phyloP scores from a whole-genome alignment of 2,797 vertebrate species.

The Tenualosa thibaudeaui region DNA sequence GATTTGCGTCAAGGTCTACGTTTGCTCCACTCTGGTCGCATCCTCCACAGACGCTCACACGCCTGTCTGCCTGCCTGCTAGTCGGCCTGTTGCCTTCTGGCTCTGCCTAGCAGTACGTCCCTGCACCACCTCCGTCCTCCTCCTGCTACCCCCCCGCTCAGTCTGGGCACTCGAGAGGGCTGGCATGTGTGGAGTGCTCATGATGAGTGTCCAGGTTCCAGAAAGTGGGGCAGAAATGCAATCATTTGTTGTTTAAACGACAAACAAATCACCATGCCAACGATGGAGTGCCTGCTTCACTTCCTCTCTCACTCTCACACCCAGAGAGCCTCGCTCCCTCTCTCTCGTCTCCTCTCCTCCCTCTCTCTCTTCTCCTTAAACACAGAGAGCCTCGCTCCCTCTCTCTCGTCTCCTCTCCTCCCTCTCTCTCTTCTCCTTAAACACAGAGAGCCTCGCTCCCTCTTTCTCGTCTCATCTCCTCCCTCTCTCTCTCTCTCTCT shows the following conservation, averaged over 20 bases:
- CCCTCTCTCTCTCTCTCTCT: neutral
- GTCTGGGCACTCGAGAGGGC: neutral
- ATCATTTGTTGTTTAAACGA: neutral
- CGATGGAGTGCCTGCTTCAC: neutral
- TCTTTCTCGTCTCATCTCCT: too few species aligned
- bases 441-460: neutral
- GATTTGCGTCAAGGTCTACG: neutral
- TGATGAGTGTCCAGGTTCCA: neutral
- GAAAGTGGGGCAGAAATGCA: neutral
- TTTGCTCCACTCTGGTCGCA: neutral
- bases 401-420: neutral
- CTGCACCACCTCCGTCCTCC: neutral
- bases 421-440: neutral
- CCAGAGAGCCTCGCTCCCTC: too few species aligned
- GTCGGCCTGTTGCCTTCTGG: neutral
- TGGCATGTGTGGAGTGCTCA: neutral
- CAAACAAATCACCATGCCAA: slow-evolving; percentile 10
- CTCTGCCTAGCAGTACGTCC: neutral
- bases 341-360: neutral
- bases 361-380: neutral
- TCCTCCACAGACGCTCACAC: neutral
- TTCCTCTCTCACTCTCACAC: neutral
- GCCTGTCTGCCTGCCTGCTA: neutral
- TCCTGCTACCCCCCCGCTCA: neutral
- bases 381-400: neutral